These are phyloP conservation scores for Ommatoiulus sabulosus DNA, from an alignment of 2,888 invertebrate genomes.

Conservation along the genomic window DNA sequence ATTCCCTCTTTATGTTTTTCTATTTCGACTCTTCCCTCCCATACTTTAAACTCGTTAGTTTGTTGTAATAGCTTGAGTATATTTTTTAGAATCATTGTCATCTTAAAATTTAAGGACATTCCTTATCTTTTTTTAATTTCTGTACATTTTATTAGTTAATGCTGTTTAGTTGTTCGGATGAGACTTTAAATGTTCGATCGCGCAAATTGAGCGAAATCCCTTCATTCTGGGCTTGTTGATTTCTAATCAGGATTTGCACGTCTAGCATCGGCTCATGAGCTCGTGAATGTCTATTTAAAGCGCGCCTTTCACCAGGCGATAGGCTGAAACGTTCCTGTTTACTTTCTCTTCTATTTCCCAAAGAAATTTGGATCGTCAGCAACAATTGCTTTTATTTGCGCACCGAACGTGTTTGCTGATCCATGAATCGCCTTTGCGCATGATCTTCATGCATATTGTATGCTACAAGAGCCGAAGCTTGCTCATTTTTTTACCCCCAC, in stretches of 20 bases:
- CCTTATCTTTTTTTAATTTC: neutral
- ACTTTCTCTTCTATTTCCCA: constrained; percentile 16
- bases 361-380: neutral
- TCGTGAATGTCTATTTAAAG: constrained; percentile 5
- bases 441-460: constrained; percentile 21
- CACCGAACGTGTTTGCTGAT: neutral
- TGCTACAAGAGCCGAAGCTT: constrained; percentile 3
- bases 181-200: neutral
- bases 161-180: neutral
- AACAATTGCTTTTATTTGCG: constrained; percentile 27
- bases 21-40: neutral
- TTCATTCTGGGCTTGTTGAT: neutral
- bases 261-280: neutral
- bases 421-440: neutral
- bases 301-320: neutral
- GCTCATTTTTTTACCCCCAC: constrained; percentile 34
- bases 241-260: constrained; percentile 18
- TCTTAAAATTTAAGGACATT: neutral
- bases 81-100: neutral
- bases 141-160: neutral
- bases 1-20: too few species aligned
- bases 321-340: neutral
- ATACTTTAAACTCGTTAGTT: neutral
- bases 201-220: neutral
- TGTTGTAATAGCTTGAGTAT: neutral